Percentiles rank a stretch among this genome's conserved stretches.
Evolutionary conservation across 2,797 vertebrate genomes (phyloP).

Genomic region (Cryptoprocta ferox): DNA sequence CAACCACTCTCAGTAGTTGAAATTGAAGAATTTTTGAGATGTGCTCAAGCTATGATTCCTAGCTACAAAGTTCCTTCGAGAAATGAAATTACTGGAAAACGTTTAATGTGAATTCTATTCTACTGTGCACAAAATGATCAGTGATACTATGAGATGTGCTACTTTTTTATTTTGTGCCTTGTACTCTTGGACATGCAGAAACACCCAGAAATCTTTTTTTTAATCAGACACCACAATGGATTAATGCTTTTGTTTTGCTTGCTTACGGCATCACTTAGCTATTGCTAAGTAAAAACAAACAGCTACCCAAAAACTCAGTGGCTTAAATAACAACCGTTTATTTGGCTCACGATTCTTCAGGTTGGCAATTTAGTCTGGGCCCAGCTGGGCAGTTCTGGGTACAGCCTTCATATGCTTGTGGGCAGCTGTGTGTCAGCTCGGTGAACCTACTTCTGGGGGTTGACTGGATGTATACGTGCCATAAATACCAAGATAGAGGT

Average conservation of each 20-base stretch:
- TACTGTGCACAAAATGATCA: background rate
- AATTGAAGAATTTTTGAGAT: slow-evolving; percentile 14
- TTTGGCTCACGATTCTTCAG: background rate
- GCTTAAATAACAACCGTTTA: slow-evolving; percentile 10
- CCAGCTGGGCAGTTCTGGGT: background rate
- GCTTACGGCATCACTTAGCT: slow-evolving; percentile 38
- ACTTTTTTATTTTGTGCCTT: background rate
- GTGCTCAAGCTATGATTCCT: background rate
- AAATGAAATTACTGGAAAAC: slow-evolving; percentile 35
- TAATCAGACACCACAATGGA: background rate
- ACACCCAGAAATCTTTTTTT: background rate
- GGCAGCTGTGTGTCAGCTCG: background rate
- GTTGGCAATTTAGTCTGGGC: background rate
- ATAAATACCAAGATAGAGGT: background rate
- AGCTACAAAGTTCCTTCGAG: slow-evolving; percentile 12
- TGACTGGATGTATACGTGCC: background rate
- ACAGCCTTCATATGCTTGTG: background rate
- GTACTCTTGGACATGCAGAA: slow-evolving; percentile 5
- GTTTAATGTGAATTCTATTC: slow-evolving; percentile 15
- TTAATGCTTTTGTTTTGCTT: slow-evolving; percentile 21
- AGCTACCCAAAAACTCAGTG: background rate
- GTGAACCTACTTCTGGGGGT: background rate
- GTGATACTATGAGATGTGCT: background rate
- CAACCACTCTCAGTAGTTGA: background rate
- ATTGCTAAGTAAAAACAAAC: background rate